Base-by-base conservation (phyloP, 2,797 vertebrate genomes). In the Nyctalus aviator region DNA sequence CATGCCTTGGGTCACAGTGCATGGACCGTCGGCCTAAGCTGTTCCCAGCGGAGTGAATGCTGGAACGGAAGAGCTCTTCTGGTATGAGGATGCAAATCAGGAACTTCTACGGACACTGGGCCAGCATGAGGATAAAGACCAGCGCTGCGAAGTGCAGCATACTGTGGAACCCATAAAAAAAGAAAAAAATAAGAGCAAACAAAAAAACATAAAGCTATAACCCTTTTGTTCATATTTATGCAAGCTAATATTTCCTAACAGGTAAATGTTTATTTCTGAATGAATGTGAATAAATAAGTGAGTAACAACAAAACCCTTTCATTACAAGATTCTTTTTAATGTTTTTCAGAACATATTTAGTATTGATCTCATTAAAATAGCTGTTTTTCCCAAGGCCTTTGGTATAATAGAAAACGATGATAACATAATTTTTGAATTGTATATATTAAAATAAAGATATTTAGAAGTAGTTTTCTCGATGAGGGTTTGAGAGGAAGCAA, bases 331-430 rank as follows among this genome's bases (percentile, higher is more conserved):
- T 41, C 44, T 44, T 59, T 30, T 76, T 85, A 76, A 82, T 85
- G 48, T 27, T 90, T 44, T 27, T 83, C 18, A 62, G 55, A 84
- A 92, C 17, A 76, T 25, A 81, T 92, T 90, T 50, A 88, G 30
- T 86, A 37, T 50, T 59, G 69, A 82, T 72, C 41, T 35, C 27
- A 91, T 71, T 20, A 88, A 75, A 82, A 77, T 75, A 32, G 30
- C 23, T 91, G 37, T 18, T 77, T 68, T 37, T 68, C 6, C 17
- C n/a, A 76, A 8, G 5, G 11, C 12, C 30, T 84, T 64, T 84
- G 64, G 37, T n/a, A 90, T 68, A 93, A 90, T 62, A 66, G 25
- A 55, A 88, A 83, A 91, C 64, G 23, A 66, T 30, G 10, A 8
- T n/a, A 55, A 77, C 23, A 14, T 21, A 35, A 69, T 84, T 66